Base-by-base conservation (phyloP, 2,888 invertebrate genomes). In the Papilio demoleus region DNA sequence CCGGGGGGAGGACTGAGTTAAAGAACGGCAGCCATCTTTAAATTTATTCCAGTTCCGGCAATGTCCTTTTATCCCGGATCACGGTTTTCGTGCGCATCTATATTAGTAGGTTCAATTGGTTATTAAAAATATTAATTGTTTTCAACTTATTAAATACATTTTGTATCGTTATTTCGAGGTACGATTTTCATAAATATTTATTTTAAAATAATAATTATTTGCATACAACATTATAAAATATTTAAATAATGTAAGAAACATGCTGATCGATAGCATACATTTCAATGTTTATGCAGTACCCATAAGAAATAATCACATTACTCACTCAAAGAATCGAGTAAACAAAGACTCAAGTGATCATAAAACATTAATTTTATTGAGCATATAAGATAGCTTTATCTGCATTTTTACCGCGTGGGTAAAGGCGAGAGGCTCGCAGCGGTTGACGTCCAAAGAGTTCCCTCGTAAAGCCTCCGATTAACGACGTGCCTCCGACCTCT, bases 1-100 rank as follows among this genome's bases (percentile, higher is more conserved):
- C 80, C 75, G 84, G 84, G 81, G 81, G 81, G 81, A 81, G 83
- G 81, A 80, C 80, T 85, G 84, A 72, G 83, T 79, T 75, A 80
- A 83, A 83, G 82, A 85, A 79, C 76, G 86, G 88, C 90, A 82
- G 92, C 92, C 93, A 92, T 93, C 90, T 92, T 93, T 90, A 91
- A 91, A 92, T 89, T 90, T 87, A 90, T 91, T 90, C 90, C 88
- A 91, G 90, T 91, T 91, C 87, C 85, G 84, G 78, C 81, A 85
- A 85, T 84, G 86, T 88, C 81, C 82, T 89, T 88, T 81, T 86
- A 85, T 83, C 88, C 85, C 81, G 81, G 80, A 77, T 79, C 76
- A 77, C n/a, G 81, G 81, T 82, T 86, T 85, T 83, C 84, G 38
- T 11, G 27, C 58, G 24, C 58, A 81, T 81, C 79, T 79, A 79